phyloP scores from a whole-genome alignment of 2,113 vertebrate genomes.

The Aegotheles bennettii region DNA sequence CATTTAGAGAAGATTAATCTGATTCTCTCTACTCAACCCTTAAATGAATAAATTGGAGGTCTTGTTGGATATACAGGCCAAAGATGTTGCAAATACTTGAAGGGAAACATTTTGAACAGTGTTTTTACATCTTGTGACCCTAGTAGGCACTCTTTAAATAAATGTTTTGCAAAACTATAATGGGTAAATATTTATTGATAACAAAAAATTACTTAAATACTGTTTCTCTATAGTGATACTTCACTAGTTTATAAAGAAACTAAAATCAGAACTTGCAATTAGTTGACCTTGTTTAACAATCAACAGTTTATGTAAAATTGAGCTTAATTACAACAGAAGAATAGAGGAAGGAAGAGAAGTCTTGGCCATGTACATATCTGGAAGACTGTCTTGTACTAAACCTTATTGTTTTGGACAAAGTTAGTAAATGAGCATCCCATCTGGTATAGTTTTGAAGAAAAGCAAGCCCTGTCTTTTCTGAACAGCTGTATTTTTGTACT shows the following conservation, averaged over 20 bases:
- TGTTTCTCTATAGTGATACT: neutral
- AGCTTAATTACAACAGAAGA: conserved; percentile 49
- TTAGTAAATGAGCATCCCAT: conserved; percentile 68
- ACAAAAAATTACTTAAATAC: neutral
- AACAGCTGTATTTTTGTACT: conserved; percentile 10
- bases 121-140: neutral
- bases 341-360: conserved; percentile 3
- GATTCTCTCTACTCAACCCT: neutral
- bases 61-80: neutral
- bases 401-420: conserved; percentile 59
- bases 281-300: conserved; percentile 54
- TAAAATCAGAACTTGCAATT: neutral
- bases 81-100: neutral
- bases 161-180: neutral
- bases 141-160: neutral
- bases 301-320: conserved; percentile 52
- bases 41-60: neutral
- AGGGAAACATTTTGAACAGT: neutral
- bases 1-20: neutral
- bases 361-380: conserved; percentile 54
- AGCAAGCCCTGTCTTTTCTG: conserved; percentile 28
- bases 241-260: neutral
- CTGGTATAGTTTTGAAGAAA: conserved; percentile 54
- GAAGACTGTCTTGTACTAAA: conserved; percentile 58
- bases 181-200: neutral